Percentiles rank a stretch among this genome's conserved stretches.
phyloP scores from a whole-genome alignment of 2,113 vertebrate species.

The Oxygymnocypris stewartii region DNA sequence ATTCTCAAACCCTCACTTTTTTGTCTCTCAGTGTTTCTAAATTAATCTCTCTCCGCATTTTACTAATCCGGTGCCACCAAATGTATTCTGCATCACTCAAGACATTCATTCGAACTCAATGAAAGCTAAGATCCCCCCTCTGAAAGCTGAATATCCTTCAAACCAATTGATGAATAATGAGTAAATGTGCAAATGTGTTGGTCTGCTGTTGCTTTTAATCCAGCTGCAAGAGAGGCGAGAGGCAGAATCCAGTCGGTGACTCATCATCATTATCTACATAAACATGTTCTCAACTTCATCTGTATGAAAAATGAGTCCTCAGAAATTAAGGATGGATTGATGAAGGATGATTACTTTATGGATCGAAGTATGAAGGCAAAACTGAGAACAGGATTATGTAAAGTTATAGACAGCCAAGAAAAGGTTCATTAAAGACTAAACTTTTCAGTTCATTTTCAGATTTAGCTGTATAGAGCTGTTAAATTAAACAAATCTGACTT shows the following conservation, averaged over 20 bases:
- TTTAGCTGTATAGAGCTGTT: not conserved
- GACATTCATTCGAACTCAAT: conserved; percentile 45
- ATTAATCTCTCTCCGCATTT: conserved; percentile 40
- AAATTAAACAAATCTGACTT: not conserved
- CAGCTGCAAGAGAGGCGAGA: conserved; percentile 16
- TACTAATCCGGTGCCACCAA: conserved; percentile 39
- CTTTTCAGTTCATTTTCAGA: not conserved
- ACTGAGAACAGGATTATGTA: not conserved
- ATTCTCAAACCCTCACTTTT: conserved; percentile 35
- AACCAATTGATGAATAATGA: conserved; percentile 37
- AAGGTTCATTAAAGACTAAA: not conserved
- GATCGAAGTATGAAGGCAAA: conserved; percentile 13
- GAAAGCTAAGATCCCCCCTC: conserved; percentile 36
- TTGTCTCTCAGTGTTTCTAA: conserved; percentile 43
- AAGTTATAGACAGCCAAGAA: conserved; percentile 1
- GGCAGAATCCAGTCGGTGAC: conserved; percentile 33
- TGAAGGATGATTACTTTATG: not conserved
- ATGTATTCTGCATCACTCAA: conserved; percentile 39
- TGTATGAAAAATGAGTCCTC: not conserved
- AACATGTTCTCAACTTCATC: conserved; percentile 4
- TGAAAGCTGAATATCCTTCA: conserved; percentile 30
- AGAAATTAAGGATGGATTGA: conserved; percentile 17
- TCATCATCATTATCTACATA: conserved; percentile 32
- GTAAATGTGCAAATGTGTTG: conserved; percentile 41
- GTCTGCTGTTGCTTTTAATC: conserved; percentile 46